These are phyloP conservation scores for Ectemnius cavifrons DNA, from an alignment of 2,888 invertebrate species.

Conservation along the genomic window DNA sequence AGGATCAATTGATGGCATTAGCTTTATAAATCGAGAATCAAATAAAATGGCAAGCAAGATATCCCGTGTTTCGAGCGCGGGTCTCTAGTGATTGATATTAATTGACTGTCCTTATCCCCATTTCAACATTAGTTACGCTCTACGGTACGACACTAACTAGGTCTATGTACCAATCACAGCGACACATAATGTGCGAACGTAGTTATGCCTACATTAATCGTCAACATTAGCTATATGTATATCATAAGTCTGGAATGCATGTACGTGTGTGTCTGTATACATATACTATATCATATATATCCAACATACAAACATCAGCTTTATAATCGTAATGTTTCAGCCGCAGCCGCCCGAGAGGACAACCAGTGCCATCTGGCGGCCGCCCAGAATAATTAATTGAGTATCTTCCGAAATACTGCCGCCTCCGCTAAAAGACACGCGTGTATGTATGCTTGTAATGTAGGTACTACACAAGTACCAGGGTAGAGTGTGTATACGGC, in stretches of 20 bases:
- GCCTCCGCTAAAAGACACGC: conserved; percentile 14
- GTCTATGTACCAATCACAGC: conserved; percentile 69
- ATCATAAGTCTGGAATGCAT: neutral
- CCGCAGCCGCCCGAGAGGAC: conserved; percentile 5
- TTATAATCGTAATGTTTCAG: conserved; percentile 28
- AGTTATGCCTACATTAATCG: conserved; percentile 31
- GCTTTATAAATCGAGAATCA: too few species aligned
- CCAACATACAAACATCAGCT: conserved; percentile 64
- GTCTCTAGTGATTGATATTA: conserved; percentile 35
- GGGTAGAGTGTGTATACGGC: neutral
- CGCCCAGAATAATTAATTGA: neutral
- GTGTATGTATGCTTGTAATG: conserved; percentile 19
- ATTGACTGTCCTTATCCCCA: conserved; percentile 17
- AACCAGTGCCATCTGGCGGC: neutral
- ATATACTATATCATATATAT: conserved; percentile 54
- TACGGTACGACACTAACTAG: conserved; percentile 56
- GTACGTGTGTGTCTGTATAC: conserved; percentile 25
- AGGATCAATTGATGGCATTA: too few species aligned
- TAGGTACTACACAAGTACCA: conserved; percentile 3
- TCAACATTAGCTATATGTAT: conserved; percentile 20
- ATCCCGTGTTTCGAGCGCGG: too few species aligned
- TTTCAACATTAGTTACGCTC: conserved; percentile 55
- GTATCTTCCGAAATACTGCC: conserved; percentile 25
- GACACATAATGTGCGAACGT: conserved; percentile 61
- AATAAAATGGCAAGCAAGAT: too few species aligned